A percentile compares a stretch with the other conserved stretches of the same genome.
Evolutionary conservation across 2,113 vertebrate species (phyloP).

Genomic region (Cromileptes altivelis): DNA sequence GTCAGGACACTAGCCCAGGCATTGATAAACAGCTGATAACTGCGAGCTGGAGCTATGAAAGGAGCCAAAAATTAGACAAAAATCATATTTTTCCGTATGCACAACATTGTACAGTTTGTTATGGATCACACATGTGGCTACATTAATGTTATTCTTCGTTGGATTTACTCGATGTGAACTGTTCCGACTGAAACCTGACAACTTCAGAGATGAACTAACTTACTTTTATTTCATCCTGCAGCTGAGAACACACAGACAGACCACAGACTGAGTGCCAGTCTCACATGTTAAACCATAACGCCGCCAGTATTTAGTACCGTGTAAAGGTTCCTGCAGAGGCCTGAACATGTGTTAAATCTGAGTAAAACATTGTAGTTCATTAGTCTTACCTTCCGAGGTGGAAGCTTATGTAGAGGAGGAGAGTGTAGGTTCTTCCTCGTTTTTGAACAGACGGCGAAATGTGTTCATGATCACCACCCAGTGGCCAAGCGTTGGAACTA

Average conservation of each 20-base stretch:
- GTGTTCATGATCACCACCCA: conserved; percentile 38
- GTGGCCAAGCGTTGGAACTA: neutral
- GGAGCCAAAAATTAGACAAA: neutral
- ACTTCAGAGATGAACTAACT: neutral
- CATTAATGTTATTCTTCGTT: neutral
- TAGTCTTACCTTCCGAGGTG: conserved; percentile 23
- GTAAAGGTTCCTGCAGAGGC: neutral
- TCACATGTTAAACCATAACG: neutral
- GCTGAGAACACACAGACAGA: neutral
- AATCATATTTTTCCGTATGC: neutral
- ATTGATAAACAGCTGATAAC: too few relatives aligned
- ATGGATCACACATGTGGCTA: neutral
- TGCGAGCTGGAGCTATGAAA: neutral
- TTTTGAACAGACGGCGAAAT: neutral
- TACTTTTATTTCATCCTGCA: neutral
- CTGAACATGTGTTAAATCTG: neutral
- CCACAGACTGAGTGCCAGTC: neutral
- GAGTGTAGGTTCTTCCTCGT: conserved; percentile 40
- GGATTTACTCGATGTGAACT: neutral
- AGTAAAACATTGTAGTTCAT: neutral
- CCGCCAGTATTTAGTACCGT: neutral
- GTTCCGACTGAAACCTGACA: neutral
- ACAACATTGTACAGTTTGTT: neutral
- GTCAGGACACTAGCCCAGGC: too few relatives aligned
- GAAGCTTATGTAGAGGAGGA: neutral